phyloP scores from a whole-genome alignment of 2,888 invertebrate species.

The Odontomyia ornata region DNA sequence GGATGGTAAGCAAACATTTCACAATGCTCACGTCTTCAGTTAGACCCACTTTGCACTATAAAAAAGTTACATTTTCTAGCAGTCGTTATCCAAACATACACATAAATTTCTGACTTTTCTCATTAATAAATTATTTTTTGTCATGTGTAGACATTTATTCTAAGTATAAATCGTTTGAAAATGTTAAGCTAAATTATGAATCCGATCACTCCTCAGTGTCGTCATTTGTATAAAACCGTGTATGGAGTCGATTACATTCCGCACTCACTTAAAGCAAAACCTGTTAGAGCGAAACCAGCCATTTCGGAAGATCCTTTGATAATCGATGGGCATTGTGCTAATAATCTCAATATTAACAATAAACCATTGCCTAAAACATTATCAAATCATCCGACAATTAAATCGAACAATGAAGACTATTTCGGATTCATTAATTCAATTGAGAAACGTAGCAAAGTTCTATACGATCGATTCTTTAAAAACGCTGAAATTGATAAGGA shows the following conservation, averaged over 20 bases:
- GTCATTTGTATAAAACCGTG: conserved; percentile 31
- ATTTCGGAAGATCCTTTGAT: conserved; percentile 38
- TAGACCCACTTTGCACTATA: no score
- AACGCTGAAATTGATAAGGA: conserved; percentile 49
- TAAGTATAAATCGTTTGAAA: background rate
- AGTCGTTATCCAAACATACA: no score
- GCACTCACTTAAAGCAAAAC: background rate
- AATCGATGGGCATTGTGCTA: conserved; percentile 41
- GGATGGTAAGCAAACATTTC: no score
- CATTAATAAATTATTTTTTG: background rate
- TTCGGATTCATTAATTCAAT: conserved; percentile 33
- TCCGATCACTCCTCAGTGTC: conserved; percentile 39
- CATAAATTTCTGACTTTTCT: background rate
- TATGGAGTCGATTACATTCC: conserved; percentile 23
- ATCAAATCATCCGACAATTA: conserved; percentile 31
- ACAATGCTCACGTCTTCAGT: no score
- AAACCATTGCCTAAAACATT: conserved; percentile 22
- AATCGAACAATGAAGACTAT: conserved; percentile 43
- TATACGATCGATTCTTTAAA: conserved; percentile 52
- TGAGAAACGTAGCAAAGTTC: conserved; percentile 49
- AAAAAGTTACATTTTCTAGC: no score
- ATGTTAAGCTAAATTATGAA: conserved; percentile 42
- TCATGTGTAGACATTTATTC: background rate
- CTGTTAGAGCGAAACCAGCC: background rate
- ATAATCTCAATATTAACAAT: conserved; percentile 44